Evolutionary conservation across 2,797 vertebrate genomes (phyloP).

Genomic region (Sarcophilus harrisii): DNA sequence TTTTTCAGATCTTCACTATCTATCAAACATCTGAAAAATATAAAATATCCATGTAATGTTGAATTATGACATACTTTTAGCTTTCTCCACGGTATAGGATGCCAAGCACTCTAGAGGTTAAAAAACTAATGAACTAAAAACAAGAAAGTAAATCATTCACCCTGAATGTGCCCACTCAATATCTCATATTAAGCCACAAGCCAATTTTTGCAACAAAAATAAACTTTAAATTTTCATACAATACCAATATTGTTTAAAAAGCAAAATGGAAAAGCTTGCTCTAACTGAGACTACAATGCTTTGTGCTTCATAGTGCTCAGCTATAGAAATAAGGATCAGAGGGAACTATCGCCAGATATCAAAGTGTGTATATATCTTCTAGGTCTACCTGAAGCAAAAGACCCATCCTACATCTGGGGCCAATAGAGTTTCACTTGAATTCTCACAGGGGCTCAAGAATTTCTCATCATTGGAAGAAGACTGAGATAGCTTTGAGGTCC

Average conservation of each 20-base stretch:
- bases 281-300: background rate
- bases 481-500: background rate
- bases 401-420: background rate
- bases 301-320: background rate
- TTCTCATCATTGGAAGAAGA: background rate
- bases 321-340: background rate
- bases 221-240: background rate
- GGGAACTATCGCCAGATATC: background rate
- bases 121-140: background rate
- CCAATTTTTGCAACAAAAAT: background rate
- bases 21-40: background rate
- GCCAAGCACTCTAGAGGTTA: background rate
- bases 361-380: background rate
- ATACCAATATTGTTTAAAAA: background rate
- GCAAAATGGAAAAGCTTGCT: background rate
- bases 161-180: background rate
- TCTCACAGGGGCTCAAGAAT: background rate
- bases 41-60: background rate
- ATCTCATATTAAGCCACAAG: background rate
- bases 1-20: background rate
- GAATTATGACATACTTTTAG: background rate
- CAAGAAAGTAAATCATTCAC: background rate
- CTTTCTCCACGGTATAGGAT: background rate
- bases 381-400: background rate
- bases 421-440: background rate